Evolutionary conservation across 2,888 invertebrate genomes (phyloP).

Genomic region (Epirrhoe alternata): DNA sequence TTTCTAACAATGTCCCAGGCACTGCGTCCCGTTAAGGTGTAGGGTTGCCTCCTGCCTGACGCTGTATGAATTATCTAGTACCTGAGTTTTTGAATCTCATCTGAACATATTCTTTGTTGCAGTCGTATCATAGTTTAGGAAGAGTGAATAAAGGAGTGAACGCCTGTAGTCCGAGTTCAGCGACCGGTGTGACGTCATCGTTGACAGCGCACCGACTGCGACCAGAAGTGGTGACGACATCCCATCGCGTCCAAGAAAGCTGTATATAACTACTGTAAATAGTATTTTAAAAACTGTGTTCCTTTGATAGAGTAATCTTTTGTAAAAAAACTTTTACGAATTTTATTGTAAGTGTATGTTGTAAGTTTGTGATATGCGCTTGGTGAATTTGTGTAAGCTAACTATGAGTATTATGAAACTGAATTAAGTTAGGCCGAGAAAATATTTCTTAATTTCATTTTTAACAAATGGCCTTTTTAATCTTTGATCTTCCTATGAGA

Average conservation of each 20-base stretch:
- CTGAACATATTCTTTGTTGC: slow-evolving; percentile 61
- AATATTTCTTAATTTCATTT: background rate
- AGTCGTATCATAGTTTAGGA: slow-evolving; percentile 93
- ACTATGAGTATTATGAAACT: slow-evolving; percentile 4
- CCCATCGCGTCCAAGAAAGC: slow-evolving; percentile 95
- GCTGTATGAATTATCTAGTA: too few relatives aligned
- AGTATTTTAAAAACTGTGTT: slow-evolving; percentile 62
- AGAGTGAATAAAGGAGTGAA: slow-evolving; percentile 88
- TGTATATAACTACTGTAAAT: slow-evolving; percentile 87
- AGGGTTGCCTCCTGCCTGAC: too few relatives aligned
- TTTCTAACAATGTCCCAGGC: too few relatives aligned
- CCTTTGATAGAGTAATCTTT: slow-evolving; percentile 60
- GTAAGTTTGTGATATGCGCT: slow-evolving; percentile 57
- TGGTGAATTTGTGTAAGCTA: slow-evolving; percentile 32
- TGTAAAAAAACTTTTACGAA: slow-evolving; percentile 55
- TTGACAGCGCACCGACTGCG: slow-evolving; percentile 92
- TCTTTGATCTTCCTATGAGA: slow-evolving; percentile 2
- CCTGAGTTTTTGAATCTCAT: slow-evolving; percentile 13
- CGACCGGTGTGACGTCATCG: slow-evolving; percentile 88
- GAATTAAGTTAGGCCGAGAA: background rate
- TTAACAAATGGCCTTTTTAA: background rate
- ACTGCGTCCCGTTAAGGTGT: too few relatives aligned
- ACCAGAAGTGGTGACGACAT: slow-evolving; percentile 94
- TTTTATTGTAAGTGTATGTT: slow-evolving; percentile 47
- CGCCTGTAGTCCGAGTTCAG: slow-evolving; percentile 82